Evolutionary conservation across 2,888 invertebrate genomes (phyloP), one percentile per base, ranked within the genome.

Genomic region (Strigamia transsilvanica): DNA sequence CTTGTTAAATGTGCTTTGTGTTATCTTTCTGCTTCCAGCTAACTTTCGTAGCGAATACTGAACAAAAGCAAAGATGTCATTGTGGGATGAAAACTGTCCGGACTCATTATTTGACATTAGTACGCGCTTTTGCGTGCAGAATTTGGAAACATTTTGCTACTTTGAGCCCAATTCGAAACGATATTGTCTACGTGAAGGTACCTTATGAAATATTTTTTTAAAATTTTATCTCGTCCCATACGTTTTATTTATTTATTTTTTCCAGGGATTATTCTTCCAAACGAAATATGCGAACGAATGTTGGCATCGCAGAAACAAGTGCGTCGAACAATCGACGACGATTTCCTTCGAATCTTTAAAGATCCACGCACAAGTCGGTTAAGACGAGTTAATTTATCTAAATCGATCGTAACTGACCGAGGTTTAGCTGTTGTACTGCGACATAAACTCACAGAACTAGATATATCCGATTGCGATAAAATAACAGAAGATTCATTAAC

Each of bases 371-470:
- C 91, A 38, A 94, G 94, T 13, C 91, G 92, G 82, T 88, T 96
- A 79, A 91, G 92, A 85, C 89, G 91, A 83, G 91, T 95, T 13
- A 91, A 91, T 86, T 89, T 96, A 84, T 90, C 92, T 81, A 92
- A 93, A 86, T 92, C 93, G 32, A 90, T 91, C 56, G 91, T 96
- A 77, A 93, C 92, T 12, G 93, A 94, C 87, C 89, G 90, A 83
- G 93, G 94, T 82, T 88, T 96, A 80, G 90, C 91, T 84, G 91
- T 91, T 81, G 88, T 97, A 18, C 89, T 94, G 87, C 90, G 91
- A 80, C 96, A 96, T 88, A 91, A 92, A 84, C 90, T 95, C 56
- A 89, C 90, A 15, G 93, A 93, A 84, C 88, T 97, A 79, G 93
- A 94, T 85, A 89, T 97, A 84, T 91, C 92, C 82, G 92, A 94